These are phyloP conservation scores for Diploscapter pachys DNA, from an alignment of 1,140 invertebrate genomes.

Conservation along the genomic window DNA sequence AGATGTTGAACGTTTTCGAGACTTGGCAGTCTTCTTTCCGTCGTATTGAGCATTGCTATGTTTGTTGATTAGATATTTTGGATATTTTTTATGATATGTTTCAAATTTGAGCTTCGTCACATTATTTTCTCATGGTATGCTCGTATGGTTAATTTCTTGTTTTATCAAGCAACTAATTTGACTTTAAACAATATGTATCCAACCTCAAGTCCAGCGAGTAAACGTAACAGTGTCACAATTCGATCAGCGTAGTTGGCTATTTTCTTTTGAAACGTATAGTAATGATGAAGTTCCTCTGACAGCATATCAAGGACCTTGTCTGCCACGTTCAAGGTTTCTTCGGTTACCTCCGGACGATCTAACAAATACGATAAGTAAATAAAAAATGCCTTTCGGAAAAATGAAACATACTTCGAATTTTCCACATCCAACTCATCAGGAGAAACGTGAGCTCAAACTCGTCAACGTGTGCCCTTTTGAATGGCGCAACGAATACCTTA, in stretches of 20 bases:
- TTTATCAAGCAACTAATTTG: background rate
- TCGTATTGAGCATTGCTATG: no score
- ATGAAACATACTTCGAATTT: background rate
- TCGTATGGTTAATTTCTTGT: background rate
- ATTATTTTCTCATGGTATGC: conserved; percentile 1
- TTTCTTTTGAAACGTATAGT: conserved; percentile 19
- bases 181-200: background rate
- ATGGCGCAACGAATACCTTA: background rate
- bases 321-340: conserved; percentile 11
- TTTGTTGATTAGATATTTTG: conserved; percentile 23
- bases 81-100: background rate
- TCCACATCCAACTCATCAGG: background rate
- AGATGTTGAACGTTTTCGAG: conserved; percentile 30
- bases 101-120: conserved; percentile 9
- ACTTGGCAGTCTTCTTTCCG: conserved; percentile 24
- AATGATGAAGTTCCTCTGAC: conserved; percentile 23
- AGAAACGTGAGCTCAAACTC: background rate
- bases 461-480: background rate
- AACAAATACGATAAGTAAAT: background rate
- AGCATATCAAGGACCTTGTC: conserved; percentile 5
- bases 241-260: conserved; percentile 24
- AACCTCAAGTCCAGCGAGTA: conserved; percentile 24
- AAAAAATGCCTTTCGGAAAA: background rate
- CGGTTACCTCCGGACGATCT: conserved; percentile 11
- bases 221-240: conserved; percentile 15